phyloP scores from a whole-genome alignment of 2,888 invertebrate genomes.

The Polymixis lichenea region DNA sequence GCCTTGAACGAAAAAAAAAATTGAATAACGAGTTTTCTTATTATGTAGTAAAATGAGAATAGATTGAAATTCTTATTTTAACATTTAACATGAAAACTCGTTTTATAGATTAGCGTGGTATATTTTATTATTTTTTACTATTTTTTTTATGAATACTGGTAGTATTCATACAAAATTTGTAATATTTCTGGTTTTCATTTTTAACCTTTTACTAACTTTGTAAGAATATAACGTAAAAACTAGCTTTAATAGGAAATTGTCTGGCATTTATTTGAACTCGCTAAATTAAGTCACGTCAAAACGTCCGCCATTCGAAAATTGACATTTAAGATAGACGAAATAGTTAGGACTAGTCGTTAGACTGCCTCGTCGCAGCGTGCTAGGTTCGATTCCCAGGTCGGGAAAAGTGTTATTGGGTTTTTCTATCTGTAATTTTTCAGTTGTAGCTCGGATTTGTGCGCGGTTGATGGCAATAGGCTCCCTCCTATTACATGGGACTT shows the following conservation, averaged over 20 bases:
- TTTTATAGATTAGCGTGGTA: constrained; percentile 1
- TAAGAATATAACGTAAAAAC: not conserved
- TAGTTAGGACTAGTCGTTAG: no score
- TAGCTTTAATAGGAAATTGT: no score
- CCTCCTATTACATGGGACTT: no score
- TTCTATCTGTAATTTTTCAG: no score
- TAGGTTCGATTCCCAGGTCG: no score
- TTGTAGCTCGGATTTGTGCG: no score
- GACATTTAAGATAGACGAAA: not conserved
- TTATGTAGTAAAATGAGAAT: not conserved
- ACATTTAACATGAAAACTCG: constrained; percentile 22
- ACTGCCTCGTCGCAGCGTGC: no score
- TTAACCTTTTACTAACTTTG: not conserved
- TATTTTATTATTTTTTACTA: not conserved
- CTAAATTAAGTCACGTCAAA: not conserved
- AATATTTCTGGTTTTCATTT: not conserved
- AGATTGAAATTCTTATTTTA: not conserved
- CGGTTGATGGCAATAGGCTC: no score
- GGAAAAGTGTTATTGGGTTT: no score
- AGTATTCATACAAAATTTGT: no score
- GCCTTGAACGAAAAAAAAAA: not conserved
- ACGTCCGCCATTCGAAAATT: not conserved
- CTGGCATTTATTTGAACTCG: not conserved
- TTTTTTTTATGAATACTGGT: not conserved
- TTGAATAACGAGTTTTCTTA: not conserved